phyloP scores from a whole-genome alignment of 2,113 vertebrate genomes.

The Macrotus californicus region DNA sequence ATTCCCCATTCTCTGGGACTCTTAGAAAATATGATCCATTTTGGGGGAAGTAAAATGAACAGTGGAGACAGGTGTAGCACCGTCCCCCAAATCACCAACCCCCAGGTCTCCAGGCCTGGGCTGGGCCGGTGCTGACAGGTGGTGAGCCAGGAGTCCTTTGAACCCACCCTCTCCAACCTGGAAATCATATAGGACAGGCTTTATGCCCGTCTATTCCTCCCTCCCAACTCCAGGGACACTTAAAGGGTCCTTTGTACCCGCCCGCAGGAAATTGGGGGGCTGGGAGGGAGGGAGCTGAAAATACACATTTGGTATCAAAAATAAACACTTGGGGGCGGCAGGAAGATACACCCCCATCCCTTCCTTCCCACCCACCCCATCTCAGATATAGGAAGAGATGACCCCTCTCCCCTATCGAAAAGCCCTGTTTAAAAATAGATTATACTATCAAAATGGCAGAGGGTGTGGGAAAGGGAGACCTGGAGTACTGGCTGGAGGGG shows the following conservation, averaged over 20 bases:
- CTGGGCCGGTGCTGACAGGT: constrained; percentile 1
- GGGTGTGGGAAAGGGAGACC: constrained; percentile 34
- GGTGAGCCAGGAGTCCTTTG: constrained; percentile 36
- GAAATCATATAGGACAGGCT: constrained; percentile 30
- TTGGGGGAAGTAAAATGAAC: constrained; percentile 64
- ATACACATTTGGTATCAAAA: constrained; percentile 73
- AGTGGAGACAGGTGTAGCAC: constrained; percentile 60
- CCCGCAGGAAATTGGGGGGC: constrained; percentile 70
- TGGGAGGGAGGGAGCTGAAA: constrained; percentile 71
- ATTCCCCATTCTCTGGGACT: constrained; percentile 71
- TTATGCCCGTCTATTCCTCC: constrained; percentile 56
- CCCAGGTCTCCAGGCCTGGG: constrained; percentile 42
- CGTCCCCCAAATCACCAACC: constrained; percentile 62
- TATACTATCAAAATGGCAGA: constrained; percentile 71
- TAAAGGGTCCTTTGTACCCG: constrained; percentile 71
- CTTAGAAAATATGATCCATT: constrained; percentile 66
- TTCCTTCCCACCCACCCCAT: constrained; percentile 66
- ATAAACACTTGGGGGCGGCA: constrained; percentile 68
- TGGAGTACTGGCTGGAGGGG: constrained; percentile 55
- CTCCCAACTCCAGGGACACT: constrained; percentile 73
- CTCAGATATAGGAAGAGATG: constrained; percentile 61
- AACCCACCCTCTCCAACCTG: constrained; percentile 34
- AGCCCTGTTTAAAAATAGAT: constrained; percentile 75
- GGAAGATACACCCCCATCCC: constrained; percentile 59
- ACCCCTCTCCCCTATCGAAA: constrained; percentile 64